A percentile compares a stretch with the other conserved stretches of the same genome.
Evolutionary conservation across 1,140 invertebrate genomes (phyloP).

Genomic region (Temnothorax curvispinosus): DNA sequence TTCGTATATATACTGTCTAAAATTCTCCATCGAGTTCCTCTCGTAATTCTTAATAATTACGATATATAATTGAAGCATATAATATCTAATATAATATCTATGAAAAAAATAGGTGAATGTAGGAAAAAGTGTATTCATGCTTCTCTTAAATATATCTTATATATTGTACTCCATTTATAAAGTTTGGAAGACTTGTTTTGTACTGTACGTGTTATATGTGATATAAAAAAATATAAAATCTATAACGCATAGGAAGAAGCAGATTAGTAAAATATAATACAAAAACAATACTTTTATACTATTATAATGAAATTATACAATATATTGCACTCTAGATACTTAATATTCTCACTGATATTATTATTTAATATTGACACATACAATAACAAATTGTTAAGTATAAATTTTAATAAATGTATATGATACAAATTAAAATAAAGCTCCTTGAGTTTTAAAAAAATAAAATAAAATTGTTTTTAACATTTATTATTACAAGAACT

Average conservation of each 20-base stretch:
- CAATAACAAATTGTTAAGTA: conserved; percentile 4
- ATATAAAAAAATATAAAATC: conserved; percentile 34
- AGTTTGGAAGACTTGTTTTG: conserved; percentile 62
- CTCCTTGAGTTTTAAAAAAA: background rate
- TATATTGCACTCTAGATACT: conserved; percentile 24
- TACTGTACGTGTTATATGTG: conserved; percentile 12
- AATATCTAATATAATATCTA: conserved; percentile 5
- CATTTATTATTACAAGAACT: conserved; percentile 4
- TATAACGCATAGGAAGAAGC: background rate
- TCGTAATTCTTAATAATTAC: background rate
- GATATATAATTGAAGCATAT: conserved; percentile 10
- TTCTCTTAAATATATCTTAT: conserved; percentile 17
- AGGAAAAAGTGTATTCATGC: background rate
- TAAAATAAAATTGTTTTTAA: conserved; percentile 1
- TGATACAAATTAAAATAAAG: conserved; percentile 36
- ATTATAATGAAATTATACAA: conserved; percentile 27
- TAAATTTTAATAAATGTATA: conserved; percentile 35
- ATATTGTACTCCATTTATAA: conserved; percentile 39
- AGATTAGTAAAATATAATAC: conserved; percentile 39
- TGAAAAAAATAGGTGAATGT: conserved; percentile 13
- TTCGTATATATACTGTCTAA: conserved; percentile 13
- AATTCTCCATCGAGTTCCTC: background rate
- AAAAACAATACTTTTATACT: conserved; percentile 45
- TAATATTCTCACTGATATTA: conserved; percentile 7
- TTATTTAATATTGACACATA: conserved; percentile 17